phyloP scores from a whole-genome alignment of 2,113 vertebrate genomes.

The Montifringilla adamsi region DNA sequence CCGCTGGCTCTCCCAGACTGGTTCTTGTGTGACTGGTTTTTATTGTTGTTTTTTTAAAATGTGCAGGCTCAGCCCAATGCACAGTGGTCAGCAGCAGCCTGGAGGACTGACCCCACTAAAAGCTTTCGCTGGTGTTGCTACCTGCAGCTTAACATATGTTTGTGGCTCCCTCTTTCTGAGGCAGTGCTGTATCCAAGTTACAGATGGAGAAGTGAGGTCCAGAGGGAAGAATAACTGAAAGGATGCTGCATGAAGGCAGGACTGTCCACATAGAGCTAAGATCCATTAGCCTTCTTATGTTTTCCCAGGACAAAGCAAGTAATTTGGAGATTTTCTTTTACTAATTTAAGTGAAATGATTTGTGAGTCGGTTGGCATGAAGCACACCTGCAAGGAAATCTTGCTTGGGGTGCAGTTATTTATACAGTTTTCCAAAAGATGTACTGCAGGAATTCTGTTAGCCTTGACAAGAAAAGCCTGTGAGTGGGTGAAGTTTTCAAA shows the following conservation, averaged over 20 bases:
- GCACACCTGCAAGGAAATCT: background rate
- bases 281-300: background rate
- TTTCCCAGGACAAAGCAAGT: background rate
- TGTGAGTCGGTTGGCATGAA: background rate
- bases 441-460: background rate
- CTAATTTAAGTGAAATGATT: background rate
- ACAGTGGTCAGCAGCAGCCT: background rate
- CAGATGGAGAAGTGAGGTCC: background rate
- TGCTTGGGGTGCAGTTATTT: background rate
- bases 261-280: fast-evolving
- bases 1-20: background rate
- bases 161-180: background rate
- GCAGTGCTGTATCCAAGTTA: background rate
- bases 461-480: background rate
- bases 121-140: background rate
- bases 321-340: background rate
- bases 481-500: background rate
- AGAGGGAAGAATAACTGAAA: background rate
- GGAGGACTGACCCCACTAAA: background rate
- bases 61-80: background rate
- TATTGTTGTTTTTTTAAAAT: background rate
- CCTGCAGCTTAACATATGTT: background rate
- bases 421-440: background rate
- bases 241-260: background rate
- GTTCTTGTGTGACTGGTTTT: background rate